These are phyloP conservation scores for Sebastes trivittatus DNA, from an alignment of 2,797 vertebrate species.

Conservation along the genomic window DNA sequence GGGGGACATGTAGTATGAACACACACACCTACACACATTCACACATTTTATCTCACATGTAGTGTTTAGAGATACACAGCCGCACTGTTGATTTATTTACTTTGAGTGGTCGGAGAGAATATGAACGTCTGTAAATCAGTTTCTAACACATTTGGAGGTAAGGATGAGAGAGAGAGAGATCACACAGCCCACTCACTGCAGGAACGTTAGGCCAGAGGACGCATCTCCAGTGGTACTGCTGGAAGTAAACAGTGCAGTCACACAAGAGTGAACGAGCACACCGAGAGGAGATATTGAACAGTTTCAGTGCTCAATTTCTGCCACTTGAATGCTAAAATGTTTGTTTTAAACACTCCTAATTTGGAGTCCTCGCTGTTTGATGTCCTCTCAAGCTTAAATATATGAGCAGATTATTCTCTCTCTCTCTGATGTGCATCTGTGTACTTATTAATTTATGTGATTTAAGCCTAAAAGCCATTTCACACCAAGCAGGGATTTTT, in stretches of 20 bases:
- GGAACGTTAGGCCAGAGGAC: conserved; percentile 29
- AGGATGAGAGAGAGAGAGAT: conserved; percentile 4
- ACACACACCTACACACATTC: not conserved
- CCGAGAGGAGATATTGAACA: not conserved
- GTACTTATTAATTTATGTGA: not conserved
- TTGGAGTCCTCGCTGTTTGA: not conserved
- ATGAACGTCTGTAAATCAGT: conserved; percentile 19
- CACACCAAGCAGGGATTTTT: too few species aligned
- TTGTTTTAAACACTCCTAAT: not conserved
- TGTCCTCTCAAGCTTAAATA: not conserved
- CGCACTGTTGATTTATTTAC: conserved; percentile 27
- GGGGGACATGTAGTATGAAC: not conserved
- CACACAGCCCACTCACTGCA: conserved; percentile 39
- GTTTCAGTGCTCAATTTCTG: not conserved
- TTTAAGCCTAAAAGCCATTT: not conserved
- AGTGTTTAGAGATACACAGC: not conserved
- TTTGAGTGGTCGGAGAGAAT: not conserved
- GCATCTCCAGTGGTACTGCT: conserved; percentile 15
- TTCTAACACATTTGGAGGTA: conserved; percentile 9
- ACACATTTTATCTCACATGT: not conserved
- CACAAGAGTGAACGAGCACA: not conserved
- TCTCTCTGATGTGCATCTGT: not conserved
- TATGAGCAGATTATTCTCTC: not conserved
- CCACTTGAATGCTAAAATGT: not conserved
- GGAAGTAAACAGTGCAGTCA: conserved; percentile 26